Evolutionary conservation across 2,888 invertebrate species (phyloP), one percentile per base, ranked within the genome.

Genomic region (Folsomia manolachei): DNA sequence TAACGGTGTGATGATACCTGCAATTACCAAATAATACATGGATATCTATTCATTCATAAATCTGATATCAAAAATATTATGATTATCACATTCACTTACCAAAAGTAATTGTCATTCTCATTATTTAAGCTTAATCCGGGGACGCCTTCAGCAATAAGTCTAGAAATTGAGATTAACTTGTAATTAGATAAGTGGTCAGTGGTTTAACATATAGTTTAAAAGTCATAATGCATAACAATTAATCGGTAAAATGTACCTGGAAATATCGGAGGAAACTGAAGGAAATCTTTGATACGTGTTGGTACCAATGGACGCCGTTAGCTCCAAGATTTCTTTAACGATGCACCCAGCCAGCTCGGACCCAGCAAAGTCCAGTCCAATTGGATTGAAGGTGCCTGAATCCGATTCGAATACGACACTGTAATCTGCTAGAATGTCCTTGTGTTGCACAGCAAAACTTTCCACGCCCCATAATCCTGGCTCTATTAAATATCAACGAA

Each of bases 341-440:
- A 93, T 89, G 80, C 91, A 91, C 67, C 86, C 86, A 0, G 89
- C 89, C 78, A 87, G 83, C 61, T 85, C 82, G 51, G 85, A 87
- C 61, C 91, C 91, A n/a, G 86, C 85, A 80, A 90, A 90, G 67
- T 85, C 85, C 4, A 93, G 84, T 14, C 93, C 93, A 4, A 86
- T 81, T 0, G 92, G 92, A 18, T 86, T 87, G 53, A 74, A 76
- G 4, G 63, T 69, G 14, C 94, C 94, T 81, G 87, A 87, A 82
- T 94, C 93, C 0, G 93, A 92, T 84, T 94, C 93, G 88, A 93
- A 90, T 1, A 92, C 89, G 66, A 92, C 88, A 82, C 89, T 89
- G 71, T 91, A 88, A 78, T 91, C 89, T 2, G 86, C 82, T 26
- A 86, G 83, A 75, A 89, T 87, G 65, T 86, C 82, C 80, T 85